Base-by-base conservation (phyloP, 53 echinoderm and acorn worm genomes). In the Luidia sarsii region DNA sequence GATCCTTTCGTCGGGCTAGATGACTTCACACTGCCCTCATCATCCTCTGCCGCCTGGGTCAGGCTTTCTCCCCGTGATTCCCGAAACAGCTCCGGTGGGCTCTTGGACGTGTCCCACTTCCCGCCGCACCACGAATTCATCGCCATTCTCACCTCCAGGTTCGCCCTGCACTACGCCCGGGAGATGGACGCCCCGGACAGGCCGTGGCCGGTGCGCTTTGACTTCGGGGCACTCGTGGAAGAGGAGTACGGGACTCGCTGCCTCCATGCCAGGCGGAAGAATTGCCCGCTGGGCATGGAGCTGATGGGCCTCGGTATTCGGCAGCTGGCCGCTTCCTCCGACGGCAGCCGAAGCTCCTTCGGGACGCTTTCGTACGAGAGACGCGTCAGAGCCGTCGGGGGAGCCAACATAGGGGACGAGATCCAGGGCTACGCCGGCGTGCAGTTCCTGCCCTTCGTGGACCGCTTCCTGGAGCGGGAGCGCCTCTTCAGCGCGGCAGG, bases 401-500 rank as follows among this genome's bases (percentile, higher is more conserved):
- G 0, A 10, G 2, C 33, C 16, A 70, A 70, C 32, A 18, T 70
- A 2, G 70, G 70, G 18, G 70, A 70, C 32, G 70, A 70, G 50
- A 50, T 70, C 7, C 70, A 70, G 5, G 49, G 50, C 10, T 50
- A 50, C 32, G 1, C 51, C 1, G 70, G 70, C 8, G 20, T 70
- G 3, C 70, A 50, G 8, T 70, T 70, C 70, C 29, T 70, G 19
- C 70, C 70, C 27, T 70, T 70, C 32, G 50, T 70, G 2, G 70
- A 70, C 19, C 33, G n/a, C 30, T 31, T 70, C 19, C 1, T 70
- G 0, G 70, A 70, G 16, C 28, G 70, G 50, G 49, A 70, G 4
- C 7, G 33, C 14, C 30, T 70, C 9, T 0, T 6, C 14, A 30
- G 32, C 19, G 49, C 70, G 9, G n/a, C 31, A 50, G 35, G n/a